A percentile compares a stretch with the other conserved stretches of the same genome.
Conservation (phyloP, 1,140 invertebrate genomes). For the Spodoptera frugiperda region DNA sequence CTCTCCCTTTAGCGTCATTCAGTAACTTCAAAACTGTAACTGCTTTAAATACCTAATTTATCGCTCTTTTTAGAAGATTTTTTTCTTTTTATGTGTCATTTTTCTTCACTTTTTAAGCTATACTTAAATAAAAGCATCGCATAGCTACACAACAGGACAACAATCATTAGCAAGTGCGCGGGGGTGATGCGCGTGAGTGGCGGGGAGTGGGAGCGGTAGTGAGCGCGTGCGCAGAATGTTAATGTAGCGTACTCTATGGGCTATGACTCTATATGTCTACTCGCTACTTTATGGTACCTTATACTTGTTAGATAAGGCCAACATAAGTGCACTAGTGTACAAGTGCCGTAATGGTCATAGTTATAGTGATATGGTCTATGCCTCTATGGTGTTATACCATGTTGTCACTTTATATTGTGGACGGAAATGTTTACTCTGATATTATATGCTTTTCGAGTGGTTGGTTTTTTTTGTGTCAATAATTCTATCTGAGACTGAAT, state of each 20-base stretch:
- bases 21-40: no score
- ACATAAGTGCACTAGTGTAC: not conserved
- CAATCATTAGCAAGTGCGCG: not conserved
- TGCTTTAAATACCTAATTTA: no score
- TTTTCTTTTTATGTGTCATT: no score
- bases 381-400: not conserved
- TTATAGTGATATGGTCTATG: not conserved
- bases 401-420: no score
- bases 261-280: conserved; percentile 43
- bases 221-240: conserved; percentile 53
- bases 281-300: conserved; percentile 29
- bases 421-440: no score
- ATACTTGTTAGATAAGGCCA: conserved; percentile 9
- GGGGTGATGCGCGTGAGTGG: conserved; percentile 38
- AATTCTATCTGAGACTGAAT: no score
- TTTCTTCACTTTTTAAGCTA: not conserved
- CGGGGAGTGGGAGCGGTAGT: conserved; percentile 38
- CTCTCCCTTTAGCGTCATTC: no score
- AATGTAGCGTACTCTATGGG: conserved; percentile 31
- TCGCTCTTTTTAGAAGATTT: no score
- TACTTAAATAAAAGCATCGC: not conserved
- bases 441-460: no score
- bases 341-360: no score
- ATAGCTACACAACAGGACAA: not conserved
- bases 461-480: no score